Evolutionary conservation across 2,797 vertebrate species (phyloP), one percentile per base, ranked within the genome.

Genomic region (Selene dorsalis): DNA sequence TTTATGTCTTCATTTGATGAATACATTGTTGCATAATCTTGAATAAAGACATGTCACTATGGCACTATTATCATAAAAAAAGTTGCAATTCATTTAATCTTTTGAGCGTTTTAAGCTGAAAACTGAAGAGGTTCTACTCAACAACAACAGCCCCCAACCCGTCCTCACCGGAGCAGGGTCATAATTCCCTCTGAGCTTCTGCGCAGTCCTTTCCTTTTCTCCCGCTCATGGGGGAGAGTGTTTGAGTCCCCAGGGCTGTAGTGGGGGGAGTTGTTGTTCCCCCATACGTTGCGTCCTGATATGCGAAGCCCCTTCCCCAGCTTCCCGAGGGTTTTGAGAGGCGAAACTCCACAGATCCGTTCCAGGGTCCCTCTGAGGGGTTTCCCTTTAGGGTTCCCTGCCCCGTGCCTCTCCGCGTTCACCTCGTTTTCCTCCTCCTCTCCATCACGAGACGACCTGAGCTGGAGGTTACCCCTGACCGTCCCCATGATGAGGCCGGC

Each of bases 121-220:
- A 30, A 69, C 14, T 2, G 4, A 45, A 8, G 3, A 35, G 11
- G 2, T 30, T 66, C 1, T 55, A 13, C 48, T 47, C 2, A 20
- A 24, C 24, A 20, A 24, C 24, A 26, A 20, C 7, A 50, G 18
- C 66, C 24, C 39, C 73, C 67, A 45, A 38, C 55, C 45, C 75
- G 35, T 87, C 61, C 89, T 93, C 80, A 93, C 90, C 95, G 90
- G 43, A 95, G 91, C 47, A 97, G 85, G 47, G 95, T 94, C 95
- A 95, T 95, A 66, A 95, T 96, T 72, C 97, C 97, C 59, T 97
- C 97, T 0, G 97, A 98, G 73, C 95, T 80, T 50, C 96, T 91
- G n/a, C 96, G 95, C 11, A 93, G 88, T 74, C 93, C 94, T 87
- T 91, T 95, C 20, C 77, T 94, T 73, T 93, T 95, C 76, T 94